Evolutionary conservation across 2,797 vertebrate genomes (phyloP), one percentile per base, ranked within the genome.

Genomic region (Liparis tanakae): DNA sequence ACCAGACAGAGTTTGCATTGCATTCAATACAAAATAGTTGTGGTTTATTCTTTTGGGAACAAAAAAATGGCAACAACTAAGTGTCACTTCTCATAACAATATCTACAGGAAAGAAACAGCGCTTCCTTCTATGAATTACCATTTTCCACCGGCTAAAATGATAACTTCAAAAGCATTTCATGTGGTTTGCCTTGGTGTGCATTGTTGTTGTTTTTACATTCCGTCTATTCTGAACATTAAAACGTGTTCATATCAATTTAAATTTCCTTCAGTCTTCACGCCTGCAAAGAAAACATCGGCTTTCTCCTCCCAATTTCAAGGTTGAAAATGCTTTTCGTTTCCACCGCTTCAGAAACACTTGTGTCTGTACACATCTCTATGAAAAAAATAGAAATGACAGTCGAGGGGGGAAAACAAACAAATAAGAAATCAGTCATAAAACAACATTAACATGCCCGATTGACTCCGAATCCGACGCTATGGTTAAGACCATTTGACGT

Each of bases 11-110:
- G 22, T 54, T 41, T 53, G 25, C 53, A 65, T 75, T 72, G 82
- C 80, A 85, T 92, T 93, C 85, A 89, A 92, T 93, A 94, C 86
- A 94, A 94, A 94, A 94, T 93, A 94, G 89, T 87, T 92, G 92
- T 91, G 89, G 88, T 94, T 94, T 93, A 93, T 92, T 94, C 88
- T 89, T 91, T 80, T 72, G 89, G 91, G 91, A 93, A 89, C 20
- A 93, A 93, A 91, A 94, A 94, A 92, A 89, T 90, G 91, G 89
- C 86, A 90, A 92, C 89, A 93, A 90, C 91, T 92, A 92, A 93
- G 92, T 91, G 91, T 93, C 91, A 92, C 87, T 87, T 91, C 66
- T 91, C 74, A 90, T 91, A 89, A 88, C 86, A 34, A 89, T 89
- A 91, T 91, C 91, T 91, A 93, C 90, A 93, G 87, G 87, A 92